phyloP scores from a whole-genome alignment of 2,888 invertebrate genomes.

The Dolomedes plantarius region DNA sequence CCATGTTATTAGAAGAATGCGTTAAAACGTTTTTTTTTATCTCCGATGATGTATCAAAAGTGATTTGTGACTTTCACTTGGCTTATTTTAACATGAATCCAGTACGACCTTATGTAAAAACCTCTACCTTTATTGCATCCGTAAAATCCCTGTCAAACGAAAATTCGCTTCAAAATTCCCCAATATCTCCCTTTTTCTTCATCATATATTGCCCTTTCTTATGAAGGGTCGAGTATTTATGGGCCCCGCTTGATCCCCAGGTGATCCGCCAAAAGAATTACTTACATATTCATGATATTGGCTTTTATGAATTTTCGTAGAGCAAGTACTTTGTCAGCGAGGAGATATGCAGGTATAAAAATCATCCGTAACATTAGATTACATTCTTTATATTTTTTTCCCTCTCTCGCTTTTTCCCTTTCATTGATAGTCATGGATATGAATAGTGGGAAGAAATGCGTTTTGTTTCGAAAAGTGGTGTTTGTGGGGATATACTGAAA shows the following conservation, averaged over 20 bases:
- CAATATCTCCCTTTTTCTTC: background rate
- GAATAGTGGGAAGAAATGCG: too few relatives aligned
- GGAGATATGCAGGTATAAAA: background rate
- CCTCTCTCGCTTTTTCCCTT: background rate
- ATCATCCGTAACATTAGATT: background rate
- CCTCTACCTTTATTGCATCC: background rate
- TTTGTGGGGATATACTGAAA: too few relatives aligned
- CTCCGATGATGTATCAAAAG: too few relatives aligned
- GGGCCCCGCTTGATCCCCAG: background rate
- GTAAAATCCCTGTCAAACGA: background rate
- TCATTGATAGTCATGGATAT: too few relatives aligned
- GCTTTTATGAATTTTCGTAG: slow-evolving; percentile 45
- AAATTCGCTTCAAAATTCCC: background rate
- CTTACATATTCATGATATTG: slow-evolving; percentile 53
- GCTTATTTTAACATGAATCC: too few relatives aligned
- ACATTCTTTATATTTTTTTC: background rate
- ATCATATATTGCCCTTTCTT: background rate
- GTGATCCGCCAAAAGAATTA: slow-evolving; percentile 7
- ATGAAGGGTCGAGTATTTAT: background rate
- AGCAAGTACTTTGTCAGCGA: slow-evolving; percentile 25
- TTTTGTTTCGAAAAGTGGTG: too few relatives aligned
- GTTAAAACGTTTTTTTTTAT: too few relatives aligned
- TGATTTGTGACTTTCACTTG: too few relatives aligned
- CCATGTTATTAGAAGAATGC: too few relatives aligned
- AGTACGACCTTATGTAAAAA: background rate